Percentiles rank a stretch among this genome's conserved stretches.
Conservation (phyloP, 1,140 invertebrate genomes). For the Olivierus martensii region DNA sequence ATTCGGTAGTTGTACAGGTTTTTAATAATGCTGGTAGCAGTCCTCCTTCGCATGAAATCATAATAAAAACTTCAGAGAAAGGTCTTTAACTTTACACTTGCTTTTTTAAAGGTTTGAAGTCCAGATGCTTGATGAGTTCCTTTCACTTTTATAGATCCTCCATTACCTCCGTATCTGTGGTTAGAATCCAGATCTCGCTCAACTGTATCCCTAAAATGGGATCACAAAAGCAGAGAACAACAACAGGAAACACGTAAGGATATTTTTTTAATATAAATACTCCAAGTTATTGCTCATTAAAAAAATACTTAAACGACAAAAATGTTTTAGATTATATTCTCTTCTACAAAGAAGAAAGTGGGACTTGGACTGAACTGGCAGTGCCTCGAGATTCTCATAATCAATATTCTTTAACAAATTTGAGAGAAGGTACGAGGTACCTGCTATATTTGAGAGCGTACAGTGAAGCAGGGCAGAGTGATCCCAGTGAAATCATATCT, state of each 20-base stretch:
- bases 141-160: constrained; percentile 17
- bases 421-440: constrained; percentile 20
- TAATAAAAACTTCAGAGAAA: constrained; percentile 17
- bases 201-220: constrained; percentile 14
- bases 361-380: constrained; percentile 20
- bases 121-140: no score
- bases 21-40: constrained; percentile 20
- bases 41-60: constrained; percentile 19
- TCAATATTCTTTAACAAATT: constrained; percentile 13
- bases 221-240: background rate
- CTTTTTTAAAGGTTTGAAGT: no score
- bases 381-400: constrained; percentile 14
- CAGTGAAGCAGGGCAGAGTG: constrained; percentile 16
- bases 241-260: background rate
- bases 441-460: constrained; percentile 19
- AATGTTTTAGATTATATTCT: constrained; percentile 23
- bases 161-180: constrained; percentile 16
- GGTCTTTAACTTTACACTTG: no score
- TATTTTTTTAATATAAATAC: background rate
- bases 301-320: no score
- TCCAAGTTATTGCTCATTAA: no score
- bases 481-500: constrained; percentile 19
- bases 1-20: constrained; percentile 20
- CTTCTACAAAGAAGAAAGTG: constrained; percentile 21
- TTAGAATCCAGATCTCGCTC: constrained; percentile 12